Base-by-base conservation (phyloP, 1,140 invertebrate genomes). In the Aphaenogaster ashmeadi region DNA sequence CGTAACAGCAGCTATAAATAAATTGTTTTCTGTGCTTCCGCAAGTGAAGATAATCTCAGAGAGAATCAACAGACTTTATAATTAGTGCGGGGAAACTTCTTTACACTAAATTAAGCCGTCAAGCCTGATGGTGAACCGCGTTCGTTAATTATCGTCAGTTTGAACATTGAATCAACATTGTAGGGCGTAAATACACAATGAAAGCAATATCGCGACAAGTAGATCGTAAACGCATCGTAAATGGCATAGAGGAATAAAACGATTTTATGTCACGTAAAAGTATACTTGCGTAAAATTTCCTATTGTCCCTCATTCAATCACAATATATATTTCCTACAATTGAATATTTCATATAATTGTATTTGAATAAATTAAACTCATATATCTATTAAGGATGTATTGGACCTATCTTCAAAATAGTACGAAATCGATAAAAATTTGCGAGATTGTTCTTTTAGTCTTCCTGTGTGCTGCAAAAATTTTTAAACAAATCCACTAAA, bases 51-150 rank as follows among this genome's bases (percentile, higher is more conserved):
- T 75, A 62, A 52, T 50, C 54, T 50, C 13, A 58, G 8, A 18
- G 69, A 60, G 44, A 75, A 74, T 75, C 44, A 50, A 84, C 69
- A 36, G 38, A 71, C 50, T 71, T 74, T 58, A 50, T 74, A 84
- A 84, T 84, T 74, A 60, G 18, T 13, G 18, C 36, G 41, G 27
- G 52, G 3, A 33, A 60, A 83, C 44, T 75, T 84, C 8, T 74
- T 84, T 75, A 60, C 18, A 21, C 54, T 60, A 47, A 75, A 74
- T 84, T 84, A 60, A 84, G n/a, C 27, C 33, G 56, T 84, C 41
- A 75, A 74, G 41, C 13, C 47, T 33, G 27, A 21, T 36, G 9
- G 6, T 15, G 41, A 62, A 62, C 18, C 54, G n/a, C 41, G 18
- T 83, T 44, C 27, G 54, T 38, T 84, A 75, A 84, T 84, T 74